Evolutionary conservation across 2,113 vertebrate species (phyloP).

Genomic region (Microcebus griseorufus): DNA sequence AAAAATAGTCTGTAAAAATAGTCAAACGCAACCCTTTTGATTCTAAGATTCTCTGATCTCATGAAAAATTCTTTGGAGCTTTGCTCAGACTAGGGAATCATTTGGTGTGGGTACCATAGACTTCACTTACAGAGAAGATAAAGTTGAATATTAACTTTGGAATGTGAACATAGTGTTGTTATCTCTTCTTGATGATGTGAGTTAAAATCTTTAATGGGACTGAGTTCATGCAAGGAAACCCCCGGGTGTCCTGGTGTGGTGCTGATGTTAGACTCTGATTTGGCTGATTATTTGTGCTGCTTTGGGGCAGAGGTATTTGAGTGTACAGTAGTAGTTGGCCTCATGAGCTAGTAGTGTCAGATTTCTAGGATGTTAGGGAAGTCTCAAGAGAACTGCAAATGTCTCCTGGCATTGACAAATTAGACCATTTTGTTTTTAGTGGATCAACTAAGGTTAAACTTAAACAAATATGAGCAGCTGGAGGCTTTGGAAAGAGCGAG

Average conservation of each 20-base stretch:
- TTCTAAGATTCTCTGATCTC: not conserved
- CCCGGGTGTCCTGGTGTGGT: not conserved
- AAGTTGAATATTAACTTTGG: not conserved
- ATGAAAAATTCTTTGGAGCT: not conserved
- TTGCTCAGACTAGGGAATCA: not conserved
- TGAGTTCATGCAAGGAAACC: not conserved
- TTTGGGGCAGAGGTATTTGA: conserved; percentile 59
- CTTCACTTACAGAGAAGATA: not conserved
- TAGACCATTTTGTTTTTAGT: not conserved
- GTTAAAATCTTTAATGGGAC: not conserved
- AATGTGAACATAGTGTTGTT: not conserved
- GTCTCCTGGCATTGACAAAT: conserved; percentile 15
- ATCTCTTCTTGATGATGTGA: not conserved
- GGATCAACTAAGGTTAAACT: conserved; percentile 65
- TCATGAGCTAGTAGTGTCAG: conserved; percentile 30
- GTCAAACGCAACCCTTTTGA: not conserved
- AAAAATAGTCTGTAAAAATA: not conserved
- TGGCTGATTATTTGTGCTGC: conserved; percentile 64
- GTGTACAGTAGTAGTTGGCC: conserved; percentile 35
- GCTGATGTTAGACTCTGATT: not conserved
- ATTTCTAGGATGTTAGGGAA: conserved; percentile 64
- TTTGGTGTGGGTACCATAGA: not conserved
- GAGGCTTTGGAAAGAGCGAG: conserved; percentile 54
- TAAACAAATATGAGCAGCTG: conserved; percentile 75
- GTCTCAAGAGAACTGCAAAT: not conserved